Conservation (phyloP, 1,140 invertebrate species). For the Drosophila tsacasi region DNA sequence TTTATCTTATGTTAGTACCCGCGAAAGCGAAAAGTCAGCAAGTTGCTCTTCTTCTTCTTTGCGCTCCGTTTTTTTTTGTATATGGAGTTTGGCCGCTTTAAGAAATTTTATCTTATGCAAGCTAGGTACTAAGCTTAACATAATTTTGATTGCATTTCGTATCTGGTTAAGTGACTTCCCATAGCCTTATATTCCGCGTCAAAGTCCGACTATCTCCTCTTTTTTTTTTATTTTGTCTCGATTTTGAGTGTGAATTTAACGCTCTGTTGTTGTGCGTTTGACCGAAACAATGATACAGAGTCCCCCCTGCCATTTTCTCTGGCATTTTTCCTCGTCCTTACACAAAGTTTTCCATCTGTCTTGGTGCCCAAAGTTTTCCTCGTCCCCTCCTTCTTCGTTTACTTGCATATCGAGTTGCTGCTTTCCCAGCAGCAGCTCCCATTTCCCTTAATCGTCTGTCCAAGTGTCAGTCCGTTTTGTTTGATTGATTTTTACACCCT, state of each 20-base stretch:
- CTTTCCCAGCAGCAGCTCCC: conserved; percentile 16
- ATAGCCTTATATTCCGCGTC: neutral
- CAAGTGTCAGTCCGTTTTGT: conserved; percentile 50
- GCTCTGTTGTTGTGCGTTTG: conserved; percentile 69
- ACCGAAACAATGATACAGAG: conserved; percentile 68
- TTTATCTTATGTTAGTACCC: no score
- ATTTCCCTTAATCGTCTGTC: conserved; percentile 49
- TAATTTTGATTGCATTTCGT: no score
- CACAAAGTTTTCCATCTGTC: conserved; percentile 37
- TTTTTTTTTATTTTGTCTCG: conserved; percentile 18
- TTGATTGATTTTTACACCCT: conserved; percentile 50
- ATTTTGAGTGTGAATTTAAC: conserved; percentile 55
- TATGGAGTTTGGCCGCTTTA: no score
- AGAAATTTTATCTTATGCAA: no score
- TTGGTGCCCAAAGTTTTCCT: conserved; percentile 17
- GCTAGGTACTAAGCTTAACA: no score
- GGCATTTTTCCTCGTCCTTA: neutral
- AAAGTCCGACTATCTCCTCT: conserved; percentile 17
- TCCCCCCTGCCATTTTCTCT: conserved; percentile 36
- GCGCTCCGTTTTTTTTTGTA: no score
- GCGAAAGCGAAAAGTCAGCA: no score
- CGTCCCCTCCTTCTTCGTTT: neutral
- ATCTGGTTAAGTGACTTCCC: conserved; percentile 5
- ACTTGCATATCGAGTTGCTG: conserved; percentile 41
- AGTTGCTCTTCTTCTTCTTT: no score